A percentile compares a stretch with the other conserved stretches of the same genome.
These are phyloP conservation scores for Drosophila aff. DNA, from an alignment of 1,140 invertebrate genomes.

Conservation along the genomic window DNA sequence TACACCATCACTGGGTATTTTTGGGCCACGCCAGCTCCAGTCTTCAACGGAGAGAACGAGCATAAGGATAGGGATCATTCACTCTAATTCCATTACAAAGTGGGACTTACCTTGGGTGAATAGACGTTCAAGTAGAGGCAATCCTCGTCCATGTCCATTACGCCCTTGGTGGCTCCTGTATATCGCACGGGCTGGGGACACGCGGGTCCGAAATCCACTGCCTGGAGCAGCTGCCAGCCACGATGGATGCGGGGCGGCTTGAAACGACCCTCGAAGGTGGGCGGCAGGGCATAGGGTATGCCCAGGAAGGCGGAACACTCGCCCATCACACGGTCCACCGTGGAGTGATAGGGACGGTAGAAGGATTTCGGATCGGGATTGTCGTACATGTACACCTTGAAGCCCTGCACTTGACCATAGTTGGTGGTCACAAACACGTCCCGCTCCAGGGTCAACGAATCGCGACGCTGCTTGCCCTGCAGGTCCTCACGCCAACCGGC, in stretches of 20 bases:
- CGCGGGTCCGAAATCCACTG: slow-evolving; percentile 95
- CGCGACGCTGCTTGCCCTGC: slow-evolving; percentile 91
- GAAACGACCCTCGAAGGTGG: slow-evolving; percentile 93
- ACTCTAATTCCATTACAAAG: neutral
- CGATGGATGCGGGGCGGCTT: slow-evolving; percentile 91
- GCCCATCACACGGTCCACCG: slow-evolving; percentile 90
- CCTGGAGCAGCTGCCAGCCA: slow-evolving; percentile 93
- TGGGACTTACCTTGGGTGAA: slow-evolving; percentile 91
- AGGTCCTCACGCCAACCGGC: slow-evolving; percentile 93
- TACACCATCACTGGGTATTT: slow-evolving; percentile 98
- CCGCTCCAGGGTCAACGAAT: slow-evolving; percentile 89
- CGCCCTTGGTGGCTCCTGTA: slow-evolving; percentile 92
- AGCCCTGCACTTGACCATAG: slow-evolving; percentile 92
- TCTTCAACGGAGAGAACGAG: slow-evolving; percentile 85
- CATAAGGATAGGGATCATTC: neutral
- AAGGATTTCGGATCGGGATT: slow-evolving; percentile 91
- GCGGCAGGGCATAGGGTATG: slow-evolving; percentile 96
- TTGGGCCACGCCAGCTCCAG: slow-evolving; percentile 89
- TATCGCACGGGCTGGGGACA: slow-evolving; percentile 95
- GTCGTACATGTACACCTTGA: slow-evolving; percentile 93
- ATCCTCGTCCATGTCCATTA: slow-evolving; percentile 96
- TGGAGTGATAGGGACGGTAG: slow-evolving; percentile 90
- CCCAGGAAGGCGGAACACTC: slow-evolving; percentile 93
- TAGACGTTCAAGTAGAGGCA: slow-evolving; percentile 98
- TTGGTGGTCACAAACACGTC: slow-evolving; percentile 92